Evolutionary conservation across 2,113 vertebrate genomes (phyloP), one percentile per base, ranked within the genome.

Genomic region (Smithornis capensis): DNA sequence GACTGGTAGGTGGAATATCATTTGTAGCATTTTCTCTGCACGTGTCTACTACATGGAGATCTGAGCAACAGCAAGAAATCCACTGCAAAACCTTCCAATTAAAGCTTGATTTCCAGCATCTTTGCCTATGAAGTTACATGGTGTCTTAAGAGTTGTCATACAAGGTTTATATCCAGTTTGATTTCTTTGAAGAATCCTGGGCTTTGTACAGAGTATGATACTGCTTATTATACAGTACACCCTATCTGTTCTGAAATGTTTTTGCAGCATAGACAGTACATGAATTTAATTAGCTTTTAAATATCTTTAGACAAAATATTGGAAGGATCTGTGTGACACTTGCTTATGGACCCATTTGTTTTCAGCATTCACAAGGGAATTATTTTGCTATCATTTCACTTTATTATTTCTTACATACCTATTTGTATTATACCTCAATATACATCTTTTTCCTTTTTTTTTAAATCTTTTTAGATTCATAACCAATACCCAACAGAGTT

Each of bases 401-500:
- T 79, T 70, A 55, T 82, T 77, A 62, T 83, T 90, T 87, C 49
- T 82, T 89, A 47, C 45, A 47, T 81, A 83, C 81, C 47, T 84
- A 19, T 71, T 95, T 71, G 50, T 90, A 55, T 87, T 92, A 44
- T 84, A 81, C 55, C 38, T 85, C 52, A 94, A 76, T 76, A 60
- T 77, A 50, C 64, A 52, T n/a, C 70, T 60, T 69, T 47, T 56
- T 22, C 3, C 42, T 25, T 45, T 47, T 90, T 23, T 52, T 16
- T 57, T 21, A 85, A 52, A 97, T 52, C 95, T 74, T 90, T 98
- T 97, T 97, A 99, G 99, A 97, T 99, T 97, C 98, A 99, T 97
- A 98, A 98, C 96, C 99, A 99, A 87, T 98, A 99, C 97, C 99
- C 99, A 88, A 98, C 98, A 68, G 99, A 99, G 96, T 99, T 99